Evolutionary conservation across 2,113 vertebrate species (phyloP).

Genomic region (Psophia crepitans): DNA sequence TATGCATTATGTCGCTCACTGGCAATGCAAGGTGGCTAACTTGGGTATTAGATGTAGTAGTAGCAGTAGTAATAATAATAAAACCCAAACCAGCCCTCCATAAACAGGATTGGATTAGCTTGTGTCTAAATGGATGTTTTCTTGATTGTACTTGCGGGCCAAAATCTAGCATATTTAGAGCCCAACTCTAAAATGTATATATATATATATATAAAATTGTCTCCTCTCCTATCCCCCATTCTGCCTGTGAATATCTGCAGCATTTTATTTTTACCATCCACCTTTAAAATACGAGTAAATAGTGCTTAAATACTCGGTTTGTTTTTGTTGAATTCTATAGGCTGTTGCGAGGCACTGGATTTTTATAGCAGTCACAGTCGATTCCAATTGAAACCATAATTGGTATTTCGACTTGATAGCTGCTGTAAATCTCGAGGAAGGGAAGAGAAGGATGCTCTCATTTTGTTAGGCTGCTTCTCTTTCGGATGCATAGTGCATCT

Average conservation of each 20-base stretch:
- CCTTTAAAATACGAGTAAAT: neutral
- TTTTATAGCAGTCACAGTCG: neutral
- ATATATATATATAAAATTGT: rapidly evolving
- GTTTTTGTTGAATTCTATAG: neutral
- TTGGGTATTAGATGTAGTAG: neutral
- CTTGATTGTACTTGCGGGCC: neutral
- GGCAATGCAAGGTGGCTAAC: neutral
- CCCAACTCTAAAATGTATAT: neutral
- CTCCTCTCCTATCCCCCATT: rapidly evolving
- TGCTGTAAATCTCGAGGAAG: constrained; percentile 36
- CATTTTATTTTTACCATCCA: neutral
- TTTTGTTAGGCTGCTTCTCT: constrained; percentile 42
- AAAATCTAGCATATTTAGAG: neutral
- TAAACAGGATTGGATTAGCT: neutral
- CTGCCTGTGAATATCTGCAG: neutral
- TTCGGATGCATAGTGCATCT: constrained; percentile 19
- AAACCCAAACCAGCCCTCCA: rapidly evolving
- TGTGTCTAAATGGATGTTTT: neutral
- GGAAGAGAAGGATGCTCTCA: constrained; percentile 41
- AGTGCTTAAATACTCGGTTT: neutral
- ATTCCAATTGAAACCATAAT: constrained; percentile 24
- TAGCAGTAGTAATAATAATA: neutral
- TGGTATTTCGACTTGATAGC: neutral
- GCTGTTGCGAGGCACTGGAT: neutral
- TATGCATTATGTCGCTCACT: neutral